phyloP scores from a whole-genome alignment of 2,113 vertebrate species.

The Mugil cephalus region DNA sequence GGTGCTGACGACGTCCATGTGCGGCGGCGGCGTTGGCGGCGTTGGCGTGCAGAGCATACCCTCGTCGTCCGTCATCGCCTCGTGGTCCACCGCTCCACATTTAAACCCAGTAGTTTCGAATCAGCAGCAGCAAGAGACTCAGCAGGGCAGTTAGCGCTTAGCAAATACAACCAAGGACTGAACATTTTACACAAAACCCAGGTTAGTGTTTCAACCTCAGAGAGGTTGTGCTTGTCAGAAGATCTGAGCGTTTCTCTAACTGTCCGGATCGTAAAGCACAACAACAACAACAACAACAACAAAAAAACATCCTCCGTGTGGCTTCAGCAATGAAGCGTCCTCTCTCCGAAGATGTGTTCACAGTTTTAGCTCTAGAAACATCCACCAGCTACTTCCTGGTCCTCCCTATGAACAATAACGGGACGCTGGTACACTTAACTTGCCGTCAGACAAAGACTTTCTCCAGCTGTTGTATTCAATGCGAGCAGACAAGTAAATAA shows the following conservation, averaged over 20 bases:
- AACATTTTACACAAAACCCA: conserved; percentile 28
- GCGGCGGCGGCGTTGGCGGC: conserved; percentile 48
- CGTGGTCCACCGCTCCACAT: conserved; percentile 57
- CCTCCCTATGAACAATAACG: conserved; percentile 28
- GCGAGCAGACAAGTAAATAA: conserved; percentile 34
- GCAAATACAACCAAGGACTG: conserved; percentile 9
- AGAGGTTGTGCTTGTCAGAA: not conserved
- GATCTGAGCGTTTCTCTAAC: not conserved
- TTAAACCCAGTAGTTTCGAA: conserved; percentile 46
- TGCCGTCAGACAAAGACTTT: conserved; percentile 10
- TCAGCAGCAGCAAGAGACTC: conserved; percentile 83
- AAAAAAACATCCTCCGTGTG: not conserved
- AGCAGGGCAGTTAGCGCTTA: conserved; percentile 90
- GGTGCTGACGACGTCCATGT: conserved; percentile 64
- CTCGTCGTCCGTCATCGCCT: conserved; percentile 38
- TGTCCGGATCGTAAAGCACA: conserved; percentile 52
- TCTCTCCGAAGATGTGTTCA: conserved; percentile 11
- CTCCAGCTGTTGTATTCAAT: conserved; percentile 45
- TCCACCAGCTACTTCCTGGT: conserved; percentile 23
- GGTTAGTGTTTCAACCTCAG: conserved; percentile 3
- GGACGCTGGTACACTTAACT: conserved; percentile 2
- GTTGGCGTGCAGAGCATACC: conserved; percentile 51
- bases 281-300: conserved; percentile 41
- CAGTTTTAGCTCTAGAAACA: conserved; percentile 40
- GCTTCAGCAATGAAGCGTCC: not conserved